Percentiles rank a stretch among this genome's conserved stretches.
Evolutionary conservation across 2,888 invertebrate species (phyloP).

Genomic region (Agonopterix arenella): DNA sequence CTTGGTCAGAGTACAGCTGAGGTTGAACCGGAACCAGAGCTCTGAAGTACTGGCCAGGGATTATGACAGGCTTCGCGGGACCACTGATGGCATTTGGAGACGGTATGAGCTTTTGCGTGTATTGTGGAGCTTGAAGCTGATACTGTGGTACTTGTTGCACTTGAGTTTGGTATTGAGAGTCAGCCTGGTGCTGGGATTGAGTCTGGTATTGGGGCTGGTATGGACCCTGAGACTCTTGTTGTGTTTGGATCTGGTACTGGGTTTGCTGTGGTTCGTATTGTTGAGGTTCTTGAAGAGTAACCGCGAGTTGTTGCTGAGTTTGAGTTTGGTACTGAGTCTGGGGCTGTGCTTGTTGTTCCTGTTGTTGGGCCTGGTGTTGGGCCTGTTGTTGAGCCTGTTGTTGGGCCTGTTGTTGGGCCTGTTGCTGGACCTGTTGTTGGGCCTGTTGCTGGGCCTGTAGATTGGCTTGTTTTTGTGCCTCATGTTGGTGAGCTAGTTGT

Average conservation of each 20-base stretch:
- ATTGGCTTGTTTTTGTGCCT: conserved; percentile 4
- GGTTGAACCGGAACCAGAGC: conserved; percentile 3
- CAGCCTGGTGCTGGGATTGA: background rate
- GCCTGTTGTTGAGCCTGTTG: too few species aligned
- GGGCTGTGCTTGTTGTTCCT: conserved; percentile 6
- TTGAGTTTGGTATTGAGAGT: conserved; percentile 3
- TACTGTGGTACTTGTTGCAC: conserved; percentile 11
- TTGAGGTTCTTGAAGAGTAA: background rate
- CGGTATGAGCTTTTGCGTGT: background rate
- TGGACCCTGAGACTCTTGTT: background rate
- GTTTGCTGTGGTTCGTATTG: background rate
- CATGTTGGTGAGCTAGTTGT: conserved; percentile 13
- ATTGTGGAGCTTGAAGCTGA: conserved; percentile 6
- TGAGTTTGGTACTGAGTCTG: background rate
- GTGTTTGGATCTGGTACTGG: background rate
- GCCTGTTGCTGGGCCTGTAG: background rate
- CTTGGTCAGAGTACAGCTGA: conserved; percentile 19
- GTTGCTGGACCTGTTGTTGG: too few species aligned
- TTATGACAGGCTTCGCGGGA: conserved; percentile 9
- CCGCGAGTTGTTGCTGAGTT: background rate
- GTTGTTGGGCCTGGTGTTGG: too few species aligned
- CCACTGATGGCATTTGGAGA: conserved; percentile 7
- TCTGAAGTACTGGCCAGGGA: background rate
- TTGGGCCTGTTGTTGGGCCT: too few species aligned
- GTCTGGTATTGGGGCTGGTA: conserved; percentile 1